Conservation (phyloP, 2,888 invertebrate genomes). For the Dione vanillae region DNA sequence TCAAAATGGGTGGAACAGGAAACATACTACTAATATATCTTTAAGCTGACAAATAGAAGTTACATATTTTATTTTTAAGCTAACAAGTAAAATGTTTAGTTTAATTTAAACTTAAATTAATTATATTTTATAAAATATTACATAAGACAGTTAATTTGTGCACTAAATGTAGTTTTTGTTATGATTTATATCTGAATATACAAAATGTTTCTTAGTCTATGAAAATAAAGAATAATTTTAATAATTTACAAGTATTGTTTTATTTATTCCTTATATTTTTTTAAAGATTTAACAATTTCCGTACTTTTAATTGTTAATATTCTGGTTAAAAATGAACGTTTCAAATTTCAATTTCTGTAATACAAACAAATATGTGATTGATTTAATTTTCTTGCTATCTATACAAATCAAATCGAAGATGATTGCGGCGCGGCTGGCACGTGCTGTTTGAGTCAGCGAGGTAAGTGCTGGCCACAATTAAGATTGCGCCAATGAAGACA, state of each 20-base stretch:
- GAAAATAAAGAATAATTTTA: background rate
- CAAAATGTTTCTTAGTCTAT: too few species aligned
- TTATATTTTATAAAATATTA: background rate
- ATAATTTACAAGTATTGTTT: background rate
- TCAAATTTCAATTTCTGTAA: background rate
- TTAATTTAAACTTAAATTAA: background rate
- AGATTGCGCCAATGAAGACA: conserved; percentile 82
- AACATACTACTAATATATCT: conserved; percentile 86
- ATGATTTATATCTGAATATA: background rate
- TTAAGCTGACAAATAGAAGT: conserved; percentile 13
- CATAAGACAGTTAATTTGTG: background rate
- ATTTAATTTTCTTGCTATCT: conserved; percentile 41
- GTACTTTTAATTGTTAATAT: background rate
- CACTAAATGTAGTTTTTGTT: background rate
- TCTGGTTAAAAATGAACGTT: too few species aligned
- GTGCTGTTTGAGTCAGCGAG: conserved; percentile 79
- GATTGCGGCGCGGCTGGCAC: conserved; percentile 56
- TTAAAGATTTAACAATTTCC: background rate
- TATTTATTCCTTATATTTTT: background rate
- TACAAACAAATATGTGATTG: conserved; percentile 2
- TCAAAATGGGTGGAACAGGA: conserved; percentile 89
- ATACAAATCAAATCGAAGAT: conserved; percentile 40
- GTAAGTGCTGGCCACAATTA: conserved; percentile 82
- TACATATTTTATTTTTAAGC: conserved; percentile 21
- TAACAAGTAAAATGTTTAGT: conserved; percentile 15